phyloP scores from a whole-genome alignment of 2,113 vertebrate species.

The Microtus richardsoni region DNA sequence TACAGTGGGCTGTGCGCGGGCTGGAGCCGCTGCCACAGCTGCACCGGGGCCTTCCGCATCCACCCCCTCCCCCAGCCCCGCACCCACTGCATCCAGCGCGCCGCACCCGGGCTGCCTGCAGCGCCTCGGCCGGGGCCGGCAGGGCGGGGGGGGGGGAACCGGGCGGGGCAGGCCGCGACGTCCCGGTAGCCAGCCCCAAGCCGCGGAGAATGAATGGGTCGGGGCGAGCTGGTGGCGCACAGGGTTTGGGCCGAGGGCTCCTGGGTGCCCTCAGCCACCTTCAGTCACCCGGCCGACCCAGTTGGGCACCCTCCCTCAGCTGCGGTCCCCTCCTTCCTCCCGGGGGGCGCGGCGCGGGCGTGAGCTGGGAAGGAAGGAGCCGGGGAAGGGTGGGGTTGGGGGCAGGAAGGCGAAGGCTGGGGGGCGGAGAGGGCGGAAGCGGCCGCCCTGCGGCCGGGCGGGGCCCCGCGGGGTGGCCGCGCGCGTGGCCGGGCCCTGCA shows the following conservation, averaged over 20 bases:
- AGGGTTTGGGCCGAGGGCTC: background rate
- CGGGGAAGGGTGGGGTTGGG: constrained; percentile 71
- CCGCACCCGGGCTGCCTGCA: constrained; percentile 57
- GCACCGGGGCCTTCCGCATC: constrained; percentile 38
- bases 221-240: constrained; percentile 21
- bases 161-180: constrained; percentile 56
- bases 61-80: constrained; percentile 56
- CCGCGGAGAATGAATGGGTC: constrained; percentile 76
- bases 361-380: constrained; percentile 73
- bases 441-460: constrained; percentile 64
- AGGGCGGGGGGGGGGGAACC: background rate
- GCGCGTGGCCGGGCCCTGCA: background rate
- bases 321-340: constrained; percentile 50
- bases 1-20: background rate
- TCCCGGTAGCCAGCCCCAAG: background rate
- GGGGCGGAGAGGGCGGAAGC: constrained; percentile 73
- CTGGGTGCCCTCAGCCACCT: background rate
- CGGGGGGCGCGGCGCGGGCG: constrained; percentile 74
- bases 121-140: constrained; percentile 18
- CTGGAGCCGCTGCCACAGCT: background rate
- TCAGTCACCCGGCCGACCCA: background rate
- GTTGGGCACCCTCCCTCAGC: background rate
- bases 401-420: constrained; percentile 73
- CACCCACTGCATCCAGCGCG: constrained; percentile 60
- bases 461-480: constrained; percentile 66